Percentiles rank a stretch among this genome's conserved stretches.
These are phyloP conservation scores for Cyphomyrmex costatus DNA, from an alignment of 1,140 invertebrate genomes.

Conservation along the genomic window DNA sequence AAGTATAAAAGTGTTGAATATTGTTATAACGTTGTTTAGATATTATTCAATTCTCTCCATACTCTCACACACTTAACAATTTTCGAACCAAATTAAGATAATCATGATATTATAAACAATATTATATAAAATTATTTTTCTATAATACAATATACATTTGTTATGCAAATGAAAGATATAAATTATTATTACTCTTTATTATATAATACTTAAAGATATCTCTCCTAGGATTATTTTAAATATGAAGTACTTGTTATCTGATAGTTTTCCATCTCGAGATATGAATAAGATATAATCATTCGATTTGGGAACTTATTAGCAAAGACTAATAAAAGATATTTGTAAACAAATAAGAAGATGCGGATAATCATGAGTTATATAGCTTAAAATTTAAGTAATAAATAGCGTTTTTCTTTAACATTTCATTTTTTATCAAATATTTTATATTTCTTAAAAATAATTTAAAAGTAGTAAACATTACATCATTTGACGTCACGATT, in stretches of 20 bases:
- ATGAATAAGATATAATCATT: slow-evolving; percentile 2
- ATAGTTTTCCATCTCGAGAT: background rate
- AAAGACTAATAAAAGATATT: background rate
- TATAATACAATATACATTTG: slow-evolving; percentile 1
- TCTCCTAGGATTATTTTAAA: background rate
- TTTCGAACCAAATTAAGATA: background rate
- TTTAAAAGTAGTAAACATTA: slow-evolving; percentile 11
- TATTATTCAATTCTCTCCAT: slow-evolving; percentile 1
- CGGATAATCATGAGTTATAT: background rate
- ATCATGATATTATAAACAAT: background rate
- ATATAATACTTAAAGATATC: background rate
- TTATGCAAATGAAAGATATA: background rate
- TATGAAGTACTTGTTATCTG: background rate
- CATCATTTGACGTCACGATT: background rate
- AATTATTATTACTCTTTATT: background rate
- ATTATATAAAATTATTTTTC: background rate
- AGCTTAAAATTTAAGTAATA: slow-evolving; percentile 13
- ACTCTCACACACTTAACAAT: background rate
- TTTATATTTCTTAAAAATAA: slow-evolving; percentile 16
- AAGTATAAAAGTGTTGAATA: slow-evolving; percentile 6
- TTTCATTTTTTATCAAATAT: background rate
- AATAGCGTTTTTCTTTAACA: slow-evolving; percentile 37
- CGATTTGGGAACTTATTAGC: background rate
- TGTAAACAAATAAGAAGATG: background rate
- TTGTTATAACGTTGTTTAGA: background rate